Percentiles rank a stretch among this genome's conserved stretches.
Conservation (phyloP, 2,888 invertebrate species). For the Sarcophaga carnaria region DNA sequence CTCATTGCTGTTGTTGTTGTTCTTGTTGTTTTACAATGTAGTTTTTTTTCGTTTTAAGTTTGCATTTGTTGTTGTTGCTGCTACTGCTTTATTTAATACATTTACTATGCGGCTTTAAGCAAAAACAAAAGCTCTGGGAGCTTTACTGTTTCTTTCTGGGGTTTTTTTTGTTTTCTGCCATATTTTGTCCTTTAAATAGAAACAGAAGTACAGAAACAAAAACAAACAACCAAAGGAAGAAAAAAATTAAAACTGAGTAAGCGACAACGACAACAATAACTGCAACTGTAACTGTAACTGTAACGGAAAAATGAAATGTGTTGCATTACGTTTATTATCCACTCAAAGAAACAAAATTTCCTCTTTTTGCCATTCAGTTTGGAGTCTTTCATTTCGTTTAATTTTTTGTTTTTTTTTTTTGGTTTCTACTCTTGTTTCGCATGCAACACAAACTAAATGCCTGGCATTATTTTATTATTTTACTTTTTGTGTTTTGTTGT, state of each 20-base stretch:
- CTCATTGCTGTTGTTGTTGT: slow-evolving; percentile 43
- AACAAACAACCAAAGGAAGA: background rate
- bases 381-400: slow-evolving; percentile 24
- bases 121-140: slow-evolving; percentile 61
- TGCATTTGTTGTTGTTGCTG: slow-evolving; percentile 43
- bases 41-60: background rate
- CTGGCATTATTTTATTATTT: slow-evolving; percentile 64
- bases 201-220: background rate
- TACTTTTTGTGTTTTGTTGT: background rate
- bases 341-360: slow-evolving; percentile 64
- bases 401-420: slow-evolving; percentile 9
- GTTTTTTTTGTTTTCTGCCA: slow-evolving; percentile 44
- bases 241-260: background rate
- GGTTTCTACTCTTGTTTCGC: background rate
- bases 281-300: slow-evolving; percentile 15
- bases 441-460: slow-evolving; percentile 56
- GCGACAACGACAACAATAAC: slow-evolving; percentile 40
- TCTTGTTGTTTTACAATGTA: slow-evolving; percentile 52
- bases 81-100: slow-evolving; percentile 40
- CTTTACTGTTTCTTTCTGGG: slow-evolving; percentile 64
- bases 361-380: slow-evolving; percentile 49
- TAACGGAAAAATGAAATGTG: slow-evolving; percentile 63
- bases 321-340: slow-evolving; percentile 70
- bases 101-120: slow-evolving; percentile 65
- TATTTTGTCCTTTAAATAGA: slow-evolving; percentile 32